Percentiles rank a stretch among this genome's conserved stretches.
phyloP scores from a whole-genome alignment of 2,797 vertebrate genomes.

The Aeoliscus strigatus region DNA sequence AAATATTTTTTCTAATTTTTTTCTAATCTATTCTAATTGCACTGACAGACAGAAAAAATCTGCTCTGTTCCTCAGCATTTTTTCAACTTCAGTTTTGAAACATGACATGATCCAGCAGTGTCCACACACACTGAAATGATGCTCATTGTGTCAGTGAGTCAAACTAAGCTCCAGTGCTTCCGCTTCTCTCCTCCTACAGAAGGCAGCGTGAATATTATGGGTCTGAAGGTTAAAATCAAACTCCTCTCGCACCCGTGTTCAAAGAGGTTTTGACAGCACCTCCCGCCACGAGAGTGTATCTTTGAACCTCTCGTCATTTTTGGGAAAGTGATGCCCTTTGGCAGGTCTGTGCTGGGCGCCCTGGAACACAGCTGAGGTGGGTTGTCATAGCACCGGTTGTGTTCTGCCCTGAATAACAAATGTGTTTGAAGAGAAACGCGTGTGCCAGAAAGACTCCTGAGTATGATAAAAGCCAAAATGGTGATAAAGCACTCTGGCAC shows the following conservation, averaged over 20 bases:
- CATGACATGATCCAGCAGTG: too few relatives aligned
- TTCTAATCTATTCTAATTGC: too few relatives aligned
- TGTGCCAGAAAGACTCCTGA: background rate
- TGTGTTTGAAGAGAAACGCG: conserved; percentile 4
- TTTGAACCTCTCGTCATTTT: conserved; percentile 31
- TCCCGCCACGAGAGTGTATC: conserved; percentile 15
- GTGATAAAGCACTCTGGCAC: conserved; percentile 5
- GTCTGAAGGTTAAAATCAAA: conserved; percentile 8
- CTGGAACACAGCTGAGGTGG: conserved; percentile 1
- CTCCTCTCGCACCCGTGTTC: conserved; percentile 15
- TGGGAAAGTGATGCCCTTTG: conserved; percentile 11
- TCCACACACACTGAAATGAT: background rate
- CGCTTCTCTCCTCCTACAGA: background rate
- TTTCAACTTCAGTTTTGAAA: too few relatives aligned
- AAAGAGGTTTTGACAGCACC: conserved; percentile 15
- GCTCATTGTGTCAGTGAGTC: background rate
- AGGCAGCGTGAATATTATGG: conserved; percentile 1
- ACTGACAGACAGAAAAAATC: too few relatives aligned
- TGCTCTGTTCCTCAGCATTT: too few relatives aligned
- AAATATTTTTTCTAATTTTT: too few relatives aligned
- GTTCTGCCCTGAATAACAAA: conserved; percentile 9
- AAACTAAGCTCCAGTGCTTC: background rate
- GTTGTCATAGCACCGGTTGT: conserved; percentile 4
- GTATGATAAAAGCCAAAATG: conserved; percentile 2
- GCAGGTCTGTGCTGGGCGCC: conserved; percentile 7